These are phyloP conservation scores for Tetramorium parvispinum DNA, from an alignment of 1,140 invertebrate species.

Conservation along the genomic window DNA sequence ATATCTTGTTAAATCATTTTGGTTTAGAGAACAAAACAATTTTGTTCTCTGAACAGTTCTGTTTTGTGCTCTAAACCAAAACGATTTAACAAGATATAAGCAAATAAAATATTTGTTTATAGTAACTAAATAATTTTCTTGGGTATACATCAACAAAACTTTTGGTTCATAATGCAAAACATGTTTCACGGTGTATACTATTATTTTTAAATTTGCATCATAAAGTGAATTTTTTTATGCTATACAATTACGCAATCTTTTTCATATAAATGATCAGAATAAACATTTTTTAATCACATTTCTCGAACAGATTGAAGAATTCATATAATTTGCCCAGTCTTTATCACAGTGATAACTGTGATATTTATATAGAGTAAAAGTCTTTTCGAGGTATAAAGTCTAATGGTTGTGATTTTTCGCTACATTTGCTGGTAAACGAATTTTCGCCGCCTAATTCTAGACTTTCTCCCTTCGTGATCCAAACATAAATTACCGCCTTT, in stretches of 20 bases:
- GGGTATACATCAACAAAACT: no score
- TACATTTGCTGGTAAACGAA: slow-evolving; percentile 74
- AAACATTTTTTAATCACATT: neutral
- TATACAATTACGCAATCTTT: neutral
- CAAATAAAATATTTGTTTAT: no score
- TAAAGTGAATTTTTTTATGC: slow-evolving; percentile 2
- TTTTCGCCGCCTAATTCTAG: slow-evolving; percentile 43
- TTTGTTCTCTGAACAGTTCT: no score
- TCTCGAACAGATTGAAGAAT: neutral
- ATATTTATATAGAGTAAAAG: neutral
- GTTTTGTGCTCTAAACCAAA: no score
- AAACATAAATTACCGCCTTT: slow-evolving; percentile 24
- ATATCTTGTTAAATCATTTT: no score
- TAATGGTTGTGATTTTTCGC: slow-evolving; percentile 74
- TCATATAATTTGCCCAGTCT: neutral
- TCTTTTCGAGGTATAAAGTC: neutral
- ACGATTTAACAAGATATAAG: no score
- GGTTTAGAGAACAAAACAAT: no score
- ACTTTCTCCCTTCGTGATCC: slow-evolving; percentile 60
- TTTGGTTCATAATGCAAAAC: no score
- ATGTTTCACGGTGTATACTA: no score
- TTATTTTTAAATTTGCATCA: neutral
- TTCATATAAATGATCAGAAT: neutral
- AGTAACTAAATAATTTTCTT: no score
- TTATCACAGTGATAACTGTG: neutral